Evolutionary conservation across 2,888 invertebrate species (phyloP).

Genomic region (Apocheima hispidaria): DNA sequence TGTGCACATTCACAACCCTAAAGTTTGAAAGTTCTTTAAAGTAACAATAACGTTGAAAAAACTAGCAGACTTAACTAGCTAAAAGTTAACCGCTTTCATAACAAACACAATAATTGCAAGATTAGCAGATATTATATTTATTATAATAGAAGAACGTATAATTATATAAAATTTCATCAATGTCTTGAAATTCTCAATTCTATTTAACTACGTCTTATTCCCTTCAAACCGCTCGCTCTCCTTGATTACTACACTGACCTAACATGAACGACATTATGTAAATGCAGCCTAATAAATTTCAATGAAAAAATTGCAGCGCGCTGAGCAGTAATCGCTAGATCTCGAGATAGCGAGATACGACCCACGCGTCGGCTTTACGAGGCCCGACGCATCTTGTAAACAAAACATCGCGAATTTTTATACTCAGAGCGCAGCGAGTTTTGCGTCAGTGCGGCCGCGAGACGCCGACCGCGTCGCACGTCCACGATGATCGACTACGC

Average conservation of each 20-base stretch:
- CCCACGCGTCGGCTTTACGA: constrained; percentile 33
- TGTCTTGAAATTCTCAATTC: constrained; percentile 24
- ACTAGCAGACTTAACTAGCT: too few species aligned
- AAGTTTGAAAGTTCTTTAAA: too few species aligned
- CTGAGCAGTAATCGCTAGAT: constrained; percentile 26
- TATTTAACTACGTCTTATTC: constrained; percentile 13
- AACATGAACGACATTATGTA: constrained; percentile 42
- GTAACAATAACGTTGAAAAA: too few species aligned
- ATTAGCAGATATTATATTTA: too few species aligned
- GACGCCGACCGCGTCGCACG: constrained; percentile 64
- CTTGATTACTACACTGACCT: constrained; percentile 39
- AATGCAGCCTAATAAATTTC: constrained; percentile 44
- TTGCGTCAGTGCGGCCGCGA: constrained; percentile 67
- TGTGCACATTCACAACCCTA: too few species aligned
- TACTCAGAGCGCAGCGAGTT: constrained; percentile 55
- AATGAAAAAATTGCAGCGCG: constrained; percentile 43
- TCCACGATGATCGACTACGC: constrained; percentile 77
- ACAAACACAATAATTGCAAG: too few species aligned
- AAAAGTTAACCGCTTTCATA: too few species aligned
- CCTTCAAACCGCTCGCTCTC: constrained; percentile 30
- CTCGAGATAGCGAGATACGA: constrained; percentile 24
- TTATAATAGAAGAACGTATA: too few species aligned
- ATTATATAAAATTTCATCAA: background rate
- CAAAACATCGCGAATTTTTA: constrained; percentile 68
- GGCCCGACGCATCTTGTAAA: constrained; percentile 62